A percentile compares a stretch with the other conserved stretches of the same genome.
Evolutionary conservation across 2,113 vertebrate species (phyloP).

Genomic region (Lagenorhynchus albirostris): DNA sequence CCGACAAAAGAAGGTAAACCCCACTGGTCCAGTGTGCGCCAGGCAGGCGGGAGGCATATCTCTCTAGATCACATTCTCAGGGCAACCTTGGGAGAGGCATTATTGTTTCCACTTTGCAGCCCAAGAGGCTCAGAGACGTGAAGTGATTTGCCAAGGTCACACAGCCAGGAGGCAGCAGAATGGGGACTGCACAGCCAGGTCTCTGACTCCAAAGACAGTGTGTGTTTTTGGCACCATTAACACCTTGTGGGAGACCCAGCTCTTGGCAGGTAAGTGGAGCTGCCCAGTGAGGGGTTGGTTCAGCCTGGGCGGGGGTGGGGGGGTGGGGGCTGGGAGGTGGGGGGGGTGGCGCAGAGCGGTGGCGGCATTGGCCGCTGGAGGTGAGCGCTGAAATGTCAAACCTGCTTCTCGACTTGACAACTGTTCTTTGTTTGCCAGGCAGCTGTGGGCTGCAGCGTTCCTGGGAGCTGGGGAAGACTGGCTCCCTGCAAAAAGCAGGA

Average conservation of each 20-base stretch:
- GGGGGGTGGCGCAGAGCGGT: too few relatives aligned
- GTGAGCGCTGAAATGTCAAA: not conserved
- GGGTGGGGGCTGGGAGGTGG: not conserved
- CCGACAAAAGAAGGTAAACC: not conserved
- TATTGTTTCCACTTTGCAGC: not conserved
- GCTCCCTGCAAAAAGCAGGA: not conserved
- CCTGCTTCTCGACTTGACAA: not conserved
- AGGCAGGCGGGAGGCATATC: too few relatives aligned
- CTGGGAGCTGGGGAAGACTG: not conserved
- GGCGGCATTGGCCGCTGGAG: not conserved
- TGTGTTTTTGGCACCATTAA: not conserved
- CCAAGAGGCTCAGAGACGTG: not conserved
- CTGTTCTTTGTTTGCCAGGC: slow-evolving; percentile 45
- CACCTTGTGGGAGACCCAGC: not conserved
- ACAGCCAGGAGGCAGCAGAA: not conserved
- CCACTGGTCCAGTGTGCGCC: rapidly evolving
- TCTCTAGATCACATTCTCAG: not conserved
- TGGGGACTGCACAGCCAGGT: not conserved
- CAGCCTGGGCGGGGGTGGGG: not conserved
- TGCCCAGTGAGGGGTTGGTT: not conserved
- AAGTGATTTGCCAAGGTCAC: not conserved
- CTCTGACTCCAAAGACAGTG: not conserved
- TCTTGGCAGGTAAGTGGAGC: not conserved
- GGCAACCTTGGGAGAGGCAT: not conserved
- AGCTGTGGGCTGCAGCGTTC: slow-evolving; percentile 37